Evolutionary conservation across 2,113 vertebrate genomes (phyloP), one percentile per base, ranked within the genome.

Genomic region (Zeus faber): DNA sequence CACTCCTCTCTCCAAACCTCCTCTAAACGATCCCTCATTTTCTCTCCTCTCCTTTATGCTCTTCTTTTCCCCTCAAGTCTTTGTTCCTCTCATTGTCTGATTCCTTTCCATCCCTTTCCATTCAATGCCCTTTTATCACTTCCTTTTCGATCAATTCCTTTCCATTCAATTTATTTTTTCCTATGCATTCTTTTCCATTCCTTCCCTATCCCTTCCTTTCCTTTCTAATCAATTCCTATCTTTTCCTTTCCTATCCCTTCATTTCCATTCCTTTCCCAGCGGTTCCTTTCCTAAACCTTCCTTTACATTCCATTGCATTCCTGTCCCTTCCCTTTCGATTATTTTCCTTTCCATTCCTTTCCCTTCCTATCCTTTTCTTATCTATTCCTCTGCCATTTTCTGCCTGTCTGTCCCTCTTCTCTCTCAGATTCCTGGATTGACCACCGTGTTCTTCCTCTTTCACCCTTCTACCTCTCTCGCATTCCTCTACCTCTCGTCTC

Each of bases 131-230:
- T n/a, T n/a, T n/a, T n/a, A 7, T n/a, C n/a, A n/a, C n/a, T n/a
- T 33, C 29, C 13, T 33, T 33, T 3, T 13, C 8, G 29, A 7
- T 10, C 29, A 7, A 33, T 33, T 13, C 29, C 8, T 33, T 33
- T 33, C 13, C 29, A 2, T 3, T 33, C 29, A 6, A 13, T 33
- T 13, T 13, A 33, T 33, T 33, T 33, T 75, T 58, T 65, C 65
- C 65, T 65, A 61, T n/a, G n/a, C 50, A 65, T 58, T 53, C 57
- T 5, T 45, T 54, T 49, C 23, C n/a, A 49, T 23, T 25, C 17
- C 26, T 50, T 65, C 49, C 7, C 54, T 45, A n/a, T n/a, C 23
- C n/a, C 52, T 23, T 25, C 17, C 26, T 50, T 65, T 49, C 7
- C 54, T 45, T 16, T 14, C n/a, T 16, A 40, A 14, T 6, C n/a